Conservation (phyloP, 23 tunicate species). For the Styela plicata region DNA sequence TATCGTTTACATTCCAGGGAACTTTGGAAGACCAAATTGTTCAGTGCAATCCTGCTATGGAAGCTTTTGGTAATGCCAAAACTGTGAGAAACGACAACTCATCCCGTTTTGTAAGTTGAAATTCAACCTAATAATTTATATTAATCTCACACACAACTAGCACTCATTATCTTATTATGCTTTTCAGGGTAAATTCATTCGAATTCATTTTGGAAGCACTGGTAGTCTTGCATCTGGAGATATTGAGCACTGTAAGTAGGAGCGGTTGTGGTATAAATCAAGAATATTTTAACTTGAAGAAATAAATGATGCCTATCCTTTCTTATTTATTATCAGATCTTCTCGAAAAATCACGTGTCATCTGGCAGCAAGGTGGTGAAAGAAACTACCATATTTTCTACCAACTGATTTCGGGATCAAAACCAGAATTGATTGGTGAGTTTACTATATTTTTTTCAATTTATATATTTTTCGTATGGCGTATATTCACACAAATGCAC, state of each 20-base stretch:
- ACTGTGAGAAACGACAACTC: constrained; percentile 95
- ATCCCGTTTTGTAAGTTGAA: constrained; percentile 79
- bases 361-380: constrained; percentile 87
- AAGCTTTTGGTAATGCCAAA: constrained; percentile 95
- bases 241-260: constrained; percentile 88
- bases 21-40: constrained; percentile 96
- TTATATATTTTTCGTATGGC: no score
- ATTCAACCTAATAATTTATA: background rate
- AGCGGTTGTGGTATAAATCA: background rate
- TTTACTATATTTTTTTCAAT: no score
- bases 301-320: no score
- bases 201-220: constrained; percentile 95
- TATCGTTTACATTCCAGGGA: no score
- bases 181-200: constrained; percentile 85
- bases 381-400: constrained; percentile 88
- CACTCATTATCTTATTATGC: background rate
- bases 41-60: constrained; percentile 95
- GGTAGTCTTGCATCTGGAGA: constrained; percentile 95
- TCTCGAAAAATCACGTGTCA: constrained; percentile 94
- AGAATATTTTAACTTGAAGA: no score
- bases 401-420: constrained; percentile 82
- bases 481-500: background rate
- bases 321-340: constrained; percentile 44
- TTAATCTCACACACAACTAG: background rate
- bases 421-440: constrained; percentile 86